Evolutionary conservation across 2,113 vertebrate genomes (phyloP).

Genomic region (Semnopithecus entellus): DNA sequence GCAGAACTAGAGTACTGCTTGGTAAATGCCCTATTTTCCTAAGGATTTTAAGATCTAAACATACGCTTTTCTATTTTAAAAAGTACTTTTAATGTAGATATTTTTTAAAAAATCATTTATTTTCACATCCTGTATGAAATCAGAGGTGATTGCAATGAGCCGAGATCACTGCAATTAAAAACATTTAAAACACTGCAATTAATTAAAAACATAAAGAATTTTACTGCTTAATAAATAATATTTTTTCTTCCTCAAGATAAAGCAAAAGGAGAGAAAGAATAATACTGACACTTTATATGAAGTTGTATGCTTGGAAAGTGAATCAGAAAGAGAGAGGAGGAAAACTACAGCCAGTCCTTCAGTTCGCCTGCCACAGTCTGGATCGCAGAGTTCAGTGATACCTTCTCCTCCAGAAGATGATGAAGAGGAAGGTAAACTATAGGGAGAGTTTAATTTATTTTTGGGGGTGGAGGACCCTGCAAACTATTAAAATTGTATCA

Average conservation of each 20-base stretch:
- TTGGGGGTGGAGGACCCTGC: not conserved
- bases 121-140: not conserved
- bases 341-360: conserved; percentile 96
- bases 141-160: not conserved
- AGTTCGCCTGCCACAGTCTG: conserved; percentile 86
- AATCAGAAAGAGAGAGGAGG: conserved; percentile 93
- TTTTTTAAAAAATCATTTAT: not conserved
- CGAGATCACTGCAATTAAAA: too few relatives aligned
- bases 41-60: conserved; percentile 27
- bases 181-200: not conserved
- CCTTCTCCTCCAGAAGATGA: conserved; percentile 98
- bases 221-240: conserved; percentile 12
- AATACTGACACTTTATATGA: conserved; percentile 95
- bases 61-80: conserved; percentile 28
- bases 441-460: not conserved
- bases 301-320: conserved; percentile 96
- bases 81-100: not conserved
- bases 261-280: conserved; percentile 95
- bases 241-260: conserved; percentile 85
- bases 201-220: not conserved
- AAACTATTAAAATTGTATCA: not conserved
- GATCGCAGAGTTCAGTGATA: conserved; percentile 90
- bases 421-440: conserved; percentile 94
- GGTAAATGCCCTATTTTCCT: conserved; percentile 6
- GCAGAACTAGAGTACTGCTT: not conserved